Base-by-base conservation (phyloP, 2,113 vertebrate genomes). In the Pavo muticus region DNA sequence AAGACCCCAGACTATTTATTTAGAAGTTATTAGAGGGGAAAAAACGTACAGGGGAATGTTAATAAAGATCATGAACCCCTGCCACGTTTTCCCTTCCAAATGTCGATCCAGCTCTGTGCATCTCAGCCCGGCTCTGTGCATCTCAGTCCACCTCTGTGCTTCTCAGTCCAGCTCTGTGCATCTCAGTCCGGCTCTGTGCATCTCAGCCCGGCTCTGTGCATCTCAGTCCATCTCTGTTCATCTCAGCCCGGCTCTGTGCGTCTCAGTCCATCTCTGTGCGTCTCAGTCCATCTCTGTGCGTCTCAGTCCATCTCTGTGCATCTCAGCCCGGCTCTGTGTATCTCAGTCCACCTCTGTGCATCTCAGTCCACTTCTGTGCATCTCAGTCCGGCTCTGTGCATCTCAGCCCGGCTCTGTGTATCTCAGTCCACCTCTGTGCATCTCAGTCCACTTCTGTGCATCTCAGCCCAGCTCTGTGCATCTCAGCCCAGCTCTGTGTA, bases 281-380 rank as follows among this genome's bases (percentile, higher is more conserved):
- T 7, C 52, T 40, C 39, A 40, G 39, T 1, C 3, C 9, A 0
- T 23, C 56, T 68, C 59, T 10, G 9, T 25, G 48, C 40, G 61
- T 7, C 52, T 40, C 39, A 40, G 39, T 1, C 3, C 9, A 0
- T 23, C 56, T 68, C 59, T 10, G 9, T 25, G 48, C 40, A 67
- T 7, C 52, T n/a, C 52, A 8, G 11, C 1, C 2, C 9, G 0
- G 32, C 56, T 68, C 59, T 10, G 9, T 25, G 48, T 35, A 67
- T 7, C 52, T 47, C 39, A 0, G 5, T 14, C 11, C 14, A 15
- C 4, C 56, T 68, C 59, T 10, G 8, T 25, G 48, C 40, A 67
- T 6, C 52, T 47, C 45, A 47, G 2, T 1, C 3, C 8, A 0
- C 21, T 48, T 68, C 59, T 10, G 10, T 5, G 14, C 23, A 14